These are phyloP conservation scores for Trematomus bernacchii DNA, from an alignment of 2,797 vertebrate species.

Conservation along the genomic window DNA sequence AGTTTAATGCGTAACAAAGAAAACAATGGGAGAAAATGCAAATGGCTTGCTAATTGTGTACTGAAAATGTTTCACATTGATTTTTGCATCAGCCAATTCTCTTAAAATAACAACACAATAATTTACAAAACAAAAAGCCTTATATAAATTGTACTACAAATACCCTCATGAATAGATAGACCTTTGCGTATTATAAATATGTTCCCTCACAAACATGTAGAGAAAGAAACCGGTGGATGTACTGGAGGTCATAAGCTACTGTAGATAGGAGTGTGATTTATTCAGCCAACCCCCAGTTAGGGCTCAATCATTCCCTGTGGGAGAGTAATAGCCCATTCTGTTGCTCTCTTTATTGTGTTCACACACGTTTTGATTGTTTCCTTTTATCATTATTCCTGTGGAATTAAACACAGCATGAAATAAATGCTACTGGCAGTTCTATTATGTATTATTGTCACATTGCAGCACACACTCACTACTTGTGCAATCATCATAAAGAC, in stretches of 20 bases:
- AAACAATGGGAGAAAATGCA: not conserved
- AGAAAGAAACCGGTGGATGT: conserved; percentile 39
- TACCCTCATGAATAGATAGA: not conserved
- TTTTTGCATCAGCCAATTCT: not conserved
- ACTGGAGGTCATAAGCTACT: conserved; percentile 73
- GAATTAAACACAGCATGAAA: conserved; percentile 87
- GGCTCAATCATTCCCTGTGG: conserved; percentile 80
- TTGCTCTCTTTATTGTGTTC: conserved; percentile 81
- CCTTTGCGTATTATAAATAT: conserved; percentile 13
- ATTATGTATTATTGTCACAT: conserved; percentile 83
- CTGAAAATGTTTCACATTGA: not conserved
- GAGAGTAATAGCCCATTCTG: conserved; percentile 78
- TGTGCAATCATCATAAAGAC: conserved; percentile 78
- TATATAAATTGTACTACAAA: too few relatives aligned
- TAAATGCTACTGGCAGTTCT: conserved; percentile 83
- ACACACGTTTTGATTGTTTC: conserved; percentile 84
- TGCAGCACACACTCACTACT: conserved; percentile 64
- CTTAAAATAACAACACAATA: too few relatives aligned
- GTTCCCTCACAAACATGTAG: conserved; percentile 3
- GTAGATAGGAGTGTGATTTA: conserved; percentile 76
- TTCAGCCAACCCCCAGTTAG: conserved; percentile 76
- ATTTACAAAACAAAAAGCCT: too few relatives aligned
- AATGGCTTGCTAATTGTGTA: not conserved
- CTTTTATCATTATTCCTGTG: conserved; percentile 86
- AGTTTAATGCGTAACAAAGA: not conserved